Evolutionary conservation across 1,140 invertebrate species (phyloP).

Genomic region (Drosophila athabasca): DNA sequence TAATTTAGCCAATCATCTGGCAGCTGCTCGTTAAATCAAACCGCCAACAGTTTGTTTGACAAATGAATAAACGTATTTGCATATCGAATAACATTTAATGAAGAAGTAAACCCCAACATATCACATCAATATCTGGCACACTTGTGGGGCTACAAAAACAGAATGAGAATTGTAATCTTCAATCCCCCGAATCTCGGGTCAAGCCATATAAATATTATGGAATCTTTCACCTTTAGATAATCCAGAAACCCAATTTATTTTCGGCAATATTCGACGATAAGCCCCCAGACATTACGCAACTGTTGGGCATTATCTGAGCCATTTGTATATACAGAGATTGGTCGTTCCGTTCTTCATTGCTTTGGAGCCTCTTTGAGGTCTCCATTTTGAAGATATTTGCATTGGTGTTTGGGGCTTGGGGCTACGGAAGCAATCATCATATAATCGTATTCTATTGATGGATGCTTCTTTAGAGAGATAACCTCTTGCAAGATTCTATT

Average conservation of each 20-base stretch:
- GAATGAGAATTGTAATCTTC: too few relatives aligned
- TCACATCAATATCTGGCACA: too few relatives aligned
- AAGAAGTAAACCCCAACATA: too few relatives aligned
- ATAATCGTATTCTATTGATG: not conserved
- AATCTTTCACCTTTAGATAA: not conserved
- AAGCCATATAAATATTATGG: too few relatives aligned
- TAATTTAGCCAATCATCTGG: too few relatives aligned
- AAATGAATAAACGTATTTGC: too few relatives aligned
- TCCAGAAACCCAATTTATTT: conserved; percentile 13
- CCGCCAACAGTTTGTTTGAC: too few relatives aligned
- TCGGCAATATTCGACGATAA: conserved; percentile 23
- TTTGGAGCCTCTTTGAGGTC: conserved; percentile 1
- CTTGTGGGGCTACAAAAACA: too few relatives aligned
- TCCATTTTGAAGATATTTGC: not conserved
- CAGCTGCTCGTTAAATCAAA: too few relatives aligned
- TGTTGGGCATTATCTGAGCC: conserved; percentile 8
- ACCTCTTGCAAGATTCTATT: conserved; percentile 29
- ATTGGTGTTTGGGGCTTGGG: not conserved
- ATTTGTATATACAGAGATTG: conserved; percentile 1
- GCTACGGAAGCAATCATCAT: conserved; percentile 30
- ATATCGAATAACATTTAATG: too few relatives aligned
- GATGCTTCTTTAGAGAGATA: conserved; percentile 16
- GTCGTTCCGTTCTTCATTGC: not conserved
- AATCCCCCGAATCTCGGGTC: too few relatives aligned
- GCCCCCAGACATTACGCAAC: conserved; percentile 25